Percentiles rank a stretch among this genome's conserved stretches.
Conservation (phyloP, 92 coral and sea anemone genomes). For the Isaurus tuberculatus region DNA sequence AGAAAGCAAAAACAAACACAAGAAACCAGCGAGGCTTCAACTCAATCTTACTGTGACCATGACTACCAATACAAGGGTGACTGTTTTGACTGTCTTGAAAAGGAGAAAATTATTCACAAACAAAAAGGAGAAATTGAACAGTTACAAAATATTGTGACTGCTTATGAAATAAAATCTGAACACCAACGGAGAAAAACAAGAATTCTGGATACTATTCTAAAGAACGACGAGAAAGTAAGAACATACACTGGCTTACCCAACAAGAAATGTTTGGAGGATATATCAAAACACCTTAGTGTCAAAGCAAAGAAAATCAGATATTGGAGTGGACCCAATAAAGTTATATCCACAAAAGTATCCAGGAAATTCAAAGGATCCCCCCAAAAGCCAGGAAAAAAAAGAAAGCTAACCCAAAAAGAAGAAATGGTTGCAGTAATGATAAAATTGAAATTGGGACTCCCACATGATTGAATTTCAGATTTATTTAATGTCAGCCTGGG, state of each 20-base stretch:
- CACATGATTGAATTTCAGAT: constrained; percentile 61
- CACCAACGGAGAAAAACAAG: too few relatives aligned
- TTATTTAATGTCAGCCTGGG: constrained; percentile 43
- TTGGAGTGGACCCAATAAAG: constrained; percentile 63
- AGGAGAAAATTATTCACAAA: too few relatives aligned
- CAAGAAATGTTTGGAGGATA: constrained; percentile 41
- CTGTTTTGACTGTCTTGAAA: too few relatives aligned
- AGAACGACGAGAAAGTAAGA: constrained; percentile 55
- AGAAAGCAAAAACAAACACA: neutral
- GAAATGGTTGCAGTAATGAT: constrained; percentile 53
- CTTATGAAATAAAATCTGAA: too few relatives aligned
- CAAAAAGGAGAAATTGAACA: too few relatives aligned
- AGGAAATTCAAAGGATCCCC: constrained; percentile 40
- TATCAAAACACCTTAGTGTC: constrained; percentile 42
- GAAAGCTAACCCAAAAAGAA: constrained; percentile 57
- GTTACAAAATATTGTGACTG: too few relatives aligned
- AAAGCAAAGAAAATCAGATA: constrained; percentile 55
- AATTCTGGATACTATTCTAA: constrained; percentile 6
- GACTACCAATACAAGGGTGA: too few relatives aligned
- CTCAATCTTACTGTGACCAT: too few relatives aligned
- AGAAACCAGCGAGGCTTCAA: too few relatives aligned
- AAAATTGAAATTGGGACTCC: constrained; percentile 46
- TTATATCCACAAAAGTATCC: constrained; percentile 44
- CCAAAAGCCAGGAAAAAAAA: constrained; percentile 54
- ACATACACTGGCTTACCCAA: constrained; percentile 61